phyloP scores from a whole-genome alignment of 2,888 invertebrate genomes.

The Calameuta pallipes region DNA sequence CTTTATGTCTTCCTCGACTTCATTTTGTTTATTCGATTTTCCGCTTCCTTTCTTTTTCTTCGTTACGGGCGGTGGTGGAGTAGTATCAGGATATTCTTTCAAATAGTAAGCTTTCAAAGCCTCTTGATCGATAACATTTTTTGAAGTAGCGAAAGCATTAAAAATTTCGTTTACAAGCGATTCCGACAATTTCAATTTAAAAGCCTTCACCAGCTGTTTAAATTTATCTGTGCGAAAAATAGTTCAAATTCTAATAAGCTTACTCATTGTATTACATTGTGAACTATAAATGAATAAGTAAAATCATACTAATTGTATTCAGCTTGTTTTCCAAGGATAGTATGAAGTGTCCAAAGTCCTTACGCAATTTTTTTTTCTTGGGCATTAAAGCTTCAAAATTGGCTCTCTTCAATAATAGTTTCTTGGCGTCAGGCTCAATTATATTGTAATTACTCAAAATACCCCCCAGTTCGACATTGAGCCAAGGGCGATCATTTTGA shows the following conservation, averaged over 20 bases:
- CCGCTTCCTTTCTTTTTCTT: no score
- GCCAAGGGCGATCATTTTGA: slow-evolving; percentile 41
- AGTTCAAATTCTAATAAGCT: not conserved
- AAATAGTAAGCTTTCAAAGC: slow-evolving; percentile 63
- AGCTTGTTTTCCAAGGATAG: slow-evolving; percentile 56
- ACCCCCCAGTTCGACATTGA: slow-evolving; percentile 64
- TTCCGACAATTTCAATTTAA: slow-evolving; percentile 57
- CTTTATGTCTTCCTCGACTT: no score
- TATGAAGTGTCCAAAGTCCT: slow-evolving; percentile 67
- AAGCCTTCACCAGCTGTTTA: slow-evolving; percentile 55
- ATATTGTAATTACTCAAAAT: slow-evolving; percentile 67
- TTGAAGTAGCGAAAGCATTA: slow-evolving; percentile 42
- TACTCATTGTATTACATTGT: not conserved
- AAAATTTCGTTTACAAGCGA: slow-evolving; percentile 52
- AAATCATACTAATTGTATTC: slow-evolving; percentile 42
- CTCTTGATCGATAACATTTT: slow-evolving; percentile 50
- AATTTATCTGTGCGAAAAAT: slow-evolving; percentile 52
- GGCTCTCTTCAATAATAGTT: slow-evolving; percentile 67
- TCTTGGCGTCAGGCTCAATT: slow-evolving; percentile 64
- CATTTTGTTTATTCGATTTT: no score
- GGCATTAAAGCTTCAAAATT: slow-evolving; percentile 66
- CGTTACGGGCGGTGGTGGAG: no score
- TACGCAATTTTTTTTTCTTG: slow-evolving; percentile 63
- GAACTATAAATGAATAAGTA: slow-evolving; percentile 11
- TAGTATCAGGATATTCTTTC: slow-evolving; percentile 64